A percentile compares a stretch with the other conserved stretches of the same genome.
Conservation (phyloP, 1,140 invertebrate species). For the Pachyrhynchus sulphureomaculatus region DNA sequence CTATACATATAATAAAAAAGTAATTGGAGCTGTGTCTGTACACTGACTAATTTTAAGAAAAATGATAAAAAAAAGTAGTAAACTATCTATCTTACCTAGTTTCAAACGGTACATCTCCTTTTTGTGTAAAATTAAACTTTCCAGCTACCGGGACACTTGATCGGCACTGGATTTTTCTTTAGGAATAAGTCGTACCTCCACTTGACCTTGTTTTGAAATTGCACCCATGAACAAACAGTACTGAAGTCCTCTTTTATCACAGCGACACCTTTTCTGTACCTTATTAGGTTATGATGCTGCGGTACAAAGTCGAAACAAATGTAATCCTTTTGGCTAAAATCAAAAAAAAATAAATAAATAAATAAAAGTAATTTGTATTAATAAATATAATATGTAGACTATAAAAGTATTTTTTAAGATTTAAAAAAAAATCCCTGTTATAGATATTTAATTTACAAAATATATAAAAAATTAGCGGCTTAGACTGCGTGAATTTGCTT, state of each 20-base stretch:
- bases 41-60: too few relatives aligned
- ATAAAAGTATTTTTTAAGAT: too few relatives aligned
- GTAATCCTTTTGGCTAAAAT: constrained; percentile 91
- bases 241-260: constrained; percentile 88
- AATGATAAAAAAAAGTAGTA: too few relatives aligned
- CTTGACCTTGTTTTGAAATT: constrained; percentile 78
- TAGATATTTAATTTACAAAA: too few relatives aligned
- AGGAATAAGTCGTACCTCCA: constrained; percentile 90
- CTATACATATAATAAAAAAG: too few relatives aligned
- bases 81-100: constrained; percentile 58
- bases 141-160: constrained; percentile 94
- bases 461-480: too few relatives aligned
- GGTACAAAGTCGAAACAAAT: constrained; percentile 96
- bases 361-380: too few relatives aligned
- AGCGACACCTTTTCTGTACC: constrained; percentile 85
- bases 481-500: too few relatives aligned
- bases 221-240: constrained; percentile 92
- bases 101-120: constrained; percentile 83
- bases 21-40: too few relatives aligned
- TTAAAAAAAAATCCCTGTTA: too few relatives aligned
- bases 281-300: constrained; percentile 92
- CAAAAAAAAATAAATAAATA: too few relatives aligned
- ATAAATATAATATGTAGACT: too few relatives aligned
- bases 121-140: constrained; percentile 91
- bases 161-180: constrained; percentile 87